Evolutionary conservation across 1,140 invertebrate genomes (phyloP), one percentile per base, ranked within the genome.

Genomic region (Eumaeus atala): DNA sequence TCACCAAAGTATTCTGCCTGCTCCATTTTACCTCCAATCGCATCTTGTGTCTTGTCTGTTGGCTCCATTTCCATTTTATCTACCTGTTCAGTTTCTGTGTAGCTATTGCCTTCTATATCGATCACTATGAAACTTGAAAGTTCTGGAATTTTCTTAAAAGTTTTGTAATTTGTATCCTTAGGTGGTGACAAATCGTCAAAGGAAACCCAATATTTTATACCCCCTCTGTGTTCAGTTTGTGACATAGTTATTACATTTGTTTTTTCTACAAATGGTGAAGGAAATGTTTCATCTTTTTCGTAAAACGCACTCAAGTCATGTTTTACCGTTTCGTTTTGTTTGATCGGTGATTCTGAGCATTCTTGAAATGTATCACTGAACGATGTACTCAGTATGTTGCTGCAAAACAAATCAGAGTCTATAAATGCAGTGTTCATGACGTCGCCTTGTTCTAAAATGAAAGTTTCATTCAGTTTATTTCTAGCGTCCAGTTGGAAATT

Each of bases 191-290:
- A 61, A 9, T 88, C 74, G 36, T 87, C 82, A 48, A 88, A 88
- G 0, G 84, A 85, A 0, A 88, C n/a, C 86, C 86, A 88, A 52
- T 86, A 88, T 59, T 86, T 88, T 0, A 87, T 61, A 9, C 86
- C 86, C 0, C 83, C 83, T 0, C 59, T 74, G 14, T 82, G 67
- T 21, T 59, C 70, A 0, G 72, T 86, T 50, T 81, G 83, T 0
- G 80, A 83, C 84, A 88, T 88, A 0, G 82, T 63, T 21, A 83
- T 66, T 0, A 87, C 67, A 2, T 77, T 62, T 0, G 70, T 56
- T 44, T 54, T 68, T 53, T 72, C 82, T 0, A 72, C 58, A 34
- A 86, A 86, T 2, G 79, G 77, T 1, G 77, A 83, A 0, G 65
- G 65, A 21, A 76, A 48, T 47, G 77, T 62, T n/a, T 74, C 71